Evolutionary conservation across 1,140 invertebrate species (phyloP), one percentile per base, ranked within the genome.

Genomic region (Ptiloglossa arizonensis): DNA sequence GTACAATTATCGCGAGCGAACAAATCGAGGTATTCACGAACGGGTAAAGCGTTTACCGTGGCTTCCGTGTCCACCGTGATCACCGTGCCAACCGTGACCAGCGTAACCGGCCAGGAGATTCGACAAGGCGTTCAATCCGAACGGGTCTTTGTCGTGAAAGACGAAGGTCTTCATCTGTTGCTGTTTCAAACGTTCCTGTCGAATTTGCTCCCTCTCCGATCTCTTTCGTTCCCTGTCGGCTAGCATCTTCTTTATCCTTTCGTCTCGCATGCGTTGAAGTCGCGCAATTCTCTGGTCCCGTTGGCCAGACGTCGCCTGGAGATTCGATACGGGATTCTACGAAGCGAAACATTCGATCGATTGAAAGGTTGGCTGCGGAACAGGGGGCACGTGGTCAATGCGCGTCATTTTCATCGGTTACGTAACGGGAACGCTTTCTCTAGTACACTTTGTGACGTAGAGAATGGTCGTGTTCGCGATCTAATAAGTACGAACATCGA

Each of bases 381-480:
- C n/a, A n/a, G n/a, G n/a, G n/a, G n/a, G n/a, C n/a, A n/a, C n/a
- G n/a, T n/a, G n/a, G n/a, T n/a, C n/a, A n/a, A n/a, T n/a, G n/a
- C n/a, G n/a, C n/a, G n/a, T n/a, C n/a, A n/a, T n/a, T n/a, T n/a
- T n/a, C n/a, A n/a, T n/a, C n/a, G n/a, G n/a, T n/a, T n/a, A n/a
- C n/a, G n/a, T n/a, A n/a, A n/a, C n/a, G n/a, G n/a, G n/a, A n/a
- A n/a, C n/a, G n/a, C n/a, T n/a, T n/a, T n/a, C n/a, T n/a, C n/a
- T n/a, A n/a, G n/a, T n/a, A n/a, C n/a, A 29, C 0, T 6, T 57
- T 15, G 15, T 56, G 3, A 19, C 17, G 15, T 13, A 60, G 9
- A 71, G n/a, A 29, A 91, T 90, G 8, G 86, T 88, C 11, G 88
- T 84, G 38, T 91, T 91, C 22, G 90, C 89, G 54, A 91, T 91